A percentile compares a stretch with the other conserved stretches of the same genome.
These are phyloP conservation scores for Antheraea yamamai DNA, from an alignment of 2,888 invertebrate species.

Conservation along the genomic window DNA sequence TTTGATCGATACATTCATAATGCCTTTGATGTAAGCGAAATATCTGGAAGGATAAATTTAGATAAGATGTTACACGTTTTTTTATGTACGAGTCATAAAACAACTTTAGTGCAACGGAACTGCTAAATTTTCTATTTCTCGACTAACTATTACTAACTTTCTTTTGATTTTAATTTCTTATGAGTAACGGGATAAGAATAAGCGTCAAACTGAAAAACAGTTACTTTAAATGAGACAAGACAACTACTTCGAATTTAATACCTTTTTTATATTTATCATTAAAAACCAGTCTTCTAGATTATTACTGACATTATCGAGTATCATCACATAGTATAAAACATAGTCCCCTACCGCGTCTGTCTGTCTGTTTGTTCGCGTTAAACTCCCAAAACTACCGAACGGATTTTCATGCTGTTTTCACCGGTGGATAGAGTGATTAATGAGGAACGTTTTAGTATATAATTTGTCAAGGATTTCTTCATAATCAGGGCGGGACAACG, in stretches of 20 bases:
- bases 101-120: background rate
- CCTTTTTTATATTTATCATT: background rate
- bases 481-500: too few relatives aligned
- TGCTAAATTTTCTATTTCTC: background rate
- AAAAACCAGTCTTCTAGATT: too few relatives aligned
- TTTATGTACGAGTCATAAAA: background rate
- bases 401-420: too few relatives aligned
- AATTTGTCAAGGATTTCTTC: too few relatives aligned
- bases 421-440: too few relatives aligned
- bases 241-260: background rate
- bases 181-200: background rate
- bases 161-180: background rate
- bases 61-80: background rate
- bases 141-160: background rate
- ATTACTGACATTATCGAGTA: too few relatives aligned
- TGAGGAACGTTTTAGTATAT: too few relatives aligned
- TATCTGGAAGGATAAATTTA: conserved; percentile 1
- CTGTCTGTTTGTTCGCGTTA: too few relatives aligned
- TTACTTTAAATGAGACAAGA: background rate
- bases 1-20: conserved; percentile 1
- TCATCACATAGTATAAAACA: too few relatives aligned
- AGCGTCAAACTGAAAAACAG: background rate
- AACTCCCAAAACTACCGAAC: too few relatives aligned
- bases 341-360: too few relatives aligned
- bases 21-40: conserved; percentile 2